phyloP scores from a whole-genome alignment of 1,140 invertebrate species.

The Saccostrea cuccullata region DNA sequence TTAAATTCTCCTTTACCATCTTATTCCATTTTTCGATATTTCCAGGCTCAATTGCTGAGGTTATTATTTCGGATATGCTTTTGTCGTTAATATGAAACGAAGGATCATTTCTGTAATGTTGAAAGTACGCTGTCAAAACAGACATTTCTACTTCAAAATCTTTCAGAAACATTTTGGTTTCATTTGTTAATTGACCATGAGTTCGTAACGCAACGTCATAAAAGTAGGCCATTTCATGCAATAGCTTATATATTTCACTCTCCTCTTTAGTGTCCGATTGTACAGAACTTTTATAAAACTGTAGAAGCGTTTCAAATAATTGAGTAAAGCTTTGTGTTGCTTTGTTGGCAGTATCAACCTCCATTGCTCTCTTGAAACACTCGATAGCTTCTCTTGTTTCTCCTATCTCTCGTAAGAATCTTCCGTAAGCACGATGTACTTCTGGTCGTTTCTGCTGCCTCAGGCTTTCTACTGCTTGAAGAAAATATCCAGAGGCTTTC shows the following conservation, averaged over 20 bases:
- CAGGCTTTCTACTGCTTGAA: constrained; percentile 37
- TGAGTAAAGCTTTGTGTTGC: constrained; percentile 38
- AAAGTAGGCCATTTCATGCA: constrained; percentile 39
- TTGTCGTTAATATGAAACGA: background rate
- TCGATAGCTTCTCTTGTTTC: constrained; percentile 49
- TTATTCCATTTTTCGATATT: background rate
- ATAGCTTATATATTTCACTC: background rate
- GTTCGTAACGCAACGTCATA: constrained; percentile 18
- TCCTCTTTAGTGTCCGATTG: background rate
- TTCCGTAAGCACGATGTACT: constrained; percentile 38
- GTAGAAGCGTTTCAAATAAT: constrained; percentile 50
- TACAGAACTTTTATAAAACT: constrained; percentile 21
- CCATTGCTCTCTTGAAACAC: constrained; percentile 54
- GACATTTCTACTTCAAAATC: constrained; percentile 31
- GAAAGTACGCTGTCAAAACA: constrained; percentile 23
- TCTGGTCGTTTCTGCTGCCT: constrained; percentile 46
- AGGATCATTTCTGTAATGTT: background rate
- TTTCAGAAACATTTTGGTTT: background rate
- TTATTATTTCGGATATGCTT: background rate
- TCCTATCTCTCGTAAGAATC: constrained; percentile 47
- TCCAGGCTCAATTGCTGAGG: background rate
- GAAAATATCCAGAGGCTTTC: constrained; percentile 40
- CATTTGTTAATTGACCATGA: background rate
- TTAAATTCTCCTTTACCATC: background rate
- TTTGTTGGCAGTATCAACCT: constrained; percentile 46